These are phyloP conservation scores for Centroberyx gerrardi DNA, from an alignment of 2,797 vertebrate genomes.

Conservation along the genomic window DNA sequence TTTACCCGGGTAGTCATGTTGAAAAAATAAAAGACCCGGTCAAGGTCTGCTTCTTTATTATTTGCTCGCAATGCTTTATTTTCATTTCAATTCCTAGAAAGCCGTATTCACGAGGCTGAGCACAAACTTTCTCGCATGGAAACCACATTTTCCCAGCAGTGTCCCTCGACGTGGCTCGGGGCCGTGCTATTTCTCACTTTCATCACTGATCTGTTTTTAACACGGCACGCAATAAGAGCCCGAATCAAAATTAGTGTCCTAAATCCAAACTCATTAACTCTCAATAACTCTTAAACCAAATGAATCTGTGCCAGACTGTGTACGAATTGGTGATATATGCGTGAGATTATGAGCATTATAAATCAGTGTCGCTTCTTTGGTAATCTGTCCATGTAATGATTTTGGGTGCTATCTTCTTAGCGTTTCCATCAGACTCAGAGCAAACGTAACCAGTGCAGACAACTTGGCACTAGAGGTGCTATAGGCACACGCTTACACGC, in stretches of 20 bases:
- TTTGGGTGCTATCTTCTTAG: conserved; percentile 28
- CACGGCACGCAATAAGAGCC: conserved; percentile 44
- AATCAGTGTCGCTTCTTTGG: conserved; percentile 63
- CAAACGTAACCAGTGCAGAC: conserved; percentile 30
- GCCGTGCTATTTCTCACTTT: conserved; percentile 54
- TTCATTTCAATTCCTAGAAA: conserved; percentile 63
- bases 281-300: conserved; percentile 43
- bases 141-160: conserved; percentile 29
- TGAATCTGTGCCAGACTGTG: conserved; percentile 53
- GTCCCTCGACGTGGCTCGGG: conserved; percentile 55
- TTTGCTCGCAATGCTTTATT: conserved; percentile 25
- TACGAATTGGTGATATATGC: conserved; percentile 44
- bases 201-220: conserved; percentile 64
- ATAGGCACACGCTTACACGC: not conserved
- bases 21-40: conserved; percentile 30
- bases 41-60: conserved; percentile 27
- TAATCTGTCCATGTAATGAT: conserved; percentile 72
- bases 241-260: conserved; percentile 69
- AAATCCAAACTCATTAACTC: conserved; percentile 74
- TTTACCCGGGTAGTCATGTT: conserved; percentile 25
- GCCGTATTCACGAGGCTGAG: conserved; percentile 10
- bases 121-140: conserved; percentile 22
- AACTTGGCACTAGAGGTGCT: conserved; percentile 22
- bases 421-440: conserved; percentile 3
- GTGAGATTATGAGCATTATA: conserved; percentile 63